phyloP scores from a whole-genome alignment of 92 coral and sea anemone species.

The Palythoa grandis region DNA sequence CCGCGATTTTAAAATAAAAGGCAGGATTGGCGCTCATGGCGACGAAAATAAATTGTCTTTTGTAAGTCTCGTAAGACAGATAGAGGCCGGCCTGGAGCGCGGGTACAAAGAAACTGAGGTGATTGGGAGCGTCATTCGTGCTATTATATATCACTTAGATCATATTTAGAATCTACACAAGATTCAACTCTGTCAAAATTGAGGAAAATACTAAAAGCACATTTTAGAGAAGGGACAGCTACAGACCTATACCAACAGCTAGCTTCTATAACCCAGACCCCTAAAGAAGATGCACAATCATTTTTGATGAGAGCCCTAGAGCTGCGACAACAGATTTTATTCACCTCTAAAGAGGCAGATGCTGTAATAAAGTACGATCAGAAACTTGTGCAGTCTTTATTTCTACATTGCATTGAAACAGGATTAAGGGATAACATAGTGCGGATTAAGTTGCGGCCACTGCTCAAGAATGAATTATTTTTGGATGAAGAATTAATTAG shows the following conservation, averaged over 20 bases:
- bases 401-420: conserved; percentile 60
- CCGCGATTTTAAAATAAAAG: conserved; percentile 54
- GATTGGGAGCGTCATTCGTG: conserved; percentile 51
- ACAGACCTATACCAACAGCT: conserved; percentile 48
- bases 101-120: conserved; percentile 52
- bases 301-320: conserved; percentile 54
- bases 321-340: conserved; percentile 53
- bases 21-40: conserved; percentile 50
- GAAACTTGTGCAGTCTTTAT: conserved; percentile 51
- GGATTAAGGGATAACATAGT: conserved; percentile 51
- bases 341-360: conserved; percentile 55
- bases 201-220: conserved; percentile 45
- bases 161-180: conserved; percentile 57
- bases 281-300: conserved; percentile 52
- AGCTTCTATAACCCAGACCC: conserved; percentile 45
- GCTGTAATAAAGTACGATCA: conserved; percentile 53
- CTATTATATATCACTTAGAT: conserved; percentile 54
- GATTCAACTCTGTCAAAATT: conserved; percentile 49
- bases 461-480: too few relatives aligned
- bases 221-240: conserved; percentile 46
- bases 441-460: conserved; percentile 48
- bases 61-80: not conserved
- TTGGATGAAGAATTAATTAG: too few relatives aligned
- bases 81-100: conserved; percentile 40
- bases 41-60: not conserved